phyloP scores from a whole-genome alignment of 2,797 vertebrate species.

The Chrosomus eos region DNA sequence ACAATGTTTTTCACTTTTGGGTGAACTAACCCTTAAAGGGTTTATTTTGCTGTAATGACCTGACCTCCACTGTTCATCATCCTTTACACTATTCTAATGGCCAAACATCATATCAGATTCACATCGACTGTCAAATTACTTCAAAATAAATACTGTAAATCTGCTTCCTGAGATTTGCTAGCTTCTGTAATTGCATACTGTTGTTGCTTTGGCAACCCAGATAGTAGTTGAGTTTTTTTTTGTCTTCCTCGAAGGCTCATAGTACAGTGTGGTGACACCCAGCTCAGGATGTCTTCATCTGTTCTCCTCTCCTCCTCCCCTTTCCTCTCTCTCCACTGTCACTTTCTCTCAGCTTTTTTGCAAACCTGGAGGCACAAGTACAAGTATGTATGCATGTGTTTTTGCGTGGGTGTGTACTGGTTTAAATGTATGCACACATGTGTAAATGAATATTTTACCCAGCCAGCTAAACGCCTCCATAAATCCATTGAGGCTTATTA shows the following conservation, averaged over 20 bases:
- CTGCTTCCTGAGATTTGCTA: neutral
- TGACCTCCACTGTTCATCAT: neutral
- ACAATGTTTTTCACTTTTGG: neutral
- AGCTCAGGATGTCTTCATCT: neutral
- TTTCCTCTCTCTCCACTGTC: neutral
- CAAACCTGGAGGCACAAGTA: neutral
- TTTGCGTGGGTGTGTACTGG: neutral
- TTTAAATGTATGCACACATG: conserved; percentile 13
- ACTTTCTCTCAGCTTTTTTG: neutral
- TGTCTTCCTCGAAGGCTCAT: neutral
- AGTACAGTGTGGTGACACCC: neutral
- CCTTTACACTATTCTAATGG: neutral
- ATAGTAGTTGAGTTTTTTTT: neutral
- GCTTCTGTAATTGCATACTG: neutral
- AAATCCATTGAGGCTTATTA: conserved; percentile 17
- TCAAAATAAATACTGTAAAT: neutral
- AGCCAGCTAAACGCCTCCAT: neutral
- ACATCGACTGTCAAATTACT: conserved; percentile 45
- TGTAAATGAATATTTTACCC: neutral
- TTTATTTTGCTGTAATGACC: neutral
- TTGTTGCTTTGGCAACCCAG: conserved; percentile 14
- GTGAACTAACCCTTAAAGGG: neutral
- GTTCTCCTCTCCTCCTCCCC: neutral
- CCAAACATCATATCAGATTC: neutral
- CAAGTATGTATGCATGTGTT: neutral